phyloP scores from a whole-genome alignment of 2,888 invertebrate species.

The Lordiphosa fenestrarum region DNA sequence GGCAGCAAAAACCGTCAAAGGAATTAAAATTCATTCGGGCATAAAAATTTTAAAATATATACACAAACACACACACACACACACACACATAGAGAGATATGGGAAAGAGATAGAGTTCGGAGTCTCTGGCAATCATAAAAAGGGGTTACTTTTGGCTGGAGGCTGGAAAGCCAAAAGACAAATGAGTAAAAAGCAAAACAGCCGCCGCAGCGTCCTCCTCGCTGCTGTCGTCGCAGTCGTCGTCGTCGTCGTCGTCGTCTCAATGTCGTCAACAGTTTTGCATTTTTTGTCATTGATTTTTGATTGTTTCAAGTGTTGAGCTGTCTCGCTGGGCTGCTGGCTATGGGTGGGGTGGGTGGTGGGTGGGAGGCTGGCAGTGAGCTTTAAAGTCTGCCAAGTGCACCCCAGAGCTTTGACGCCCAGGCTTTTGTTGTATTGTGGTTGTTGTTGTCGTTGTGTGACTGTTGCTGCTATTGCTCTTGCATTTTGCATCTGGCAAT shows the following conservation, averaged over 20 bases:
- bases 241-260: conserved; percentile 33
- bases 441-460: conserved; percentile 13
- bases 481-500: conserved; percentile 53
- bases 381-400: conserved; percentile 63
- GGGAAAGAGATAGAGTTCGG: conserved; percentile 14
- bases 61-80: conserved; percentile 32
- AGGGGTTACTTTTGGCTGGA: conserved; percentile 65
- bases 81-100: conserved; percentile 18
- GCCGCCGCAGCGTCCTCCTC: background rate
- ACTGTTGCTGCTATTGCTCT: conserved; percentile 16
- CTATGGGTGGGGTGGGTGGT: background rate
- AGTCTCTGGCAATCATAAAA: conserved; percentile 42
- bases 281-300: conserved; percentile 62
- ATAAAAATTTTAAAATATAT: conserved; percentile 80
- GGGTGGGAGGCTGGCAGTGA: conserved; percentile 1
- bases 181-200: conserved; percentile 67
- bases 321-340: conserved; percentile 2
- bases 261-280: conserved; percentile 50
- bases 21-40: conserved; percentile 80
- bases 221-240: background rate
- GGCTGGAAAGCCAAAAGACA: conserved; percentile 65
- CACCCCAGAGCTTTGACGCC: conserved; percentile 72
- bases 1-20: conserved; percentile 75
- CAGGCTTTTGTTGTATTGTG: conserved; percentile 50
- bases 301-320: conserved; percentile 72